These are phyloP conservation scores for Eretmochelys imbricata DNA, from an alignment of 2,113 vertebrate genomes.

Conservation along the genomic window DNA sequence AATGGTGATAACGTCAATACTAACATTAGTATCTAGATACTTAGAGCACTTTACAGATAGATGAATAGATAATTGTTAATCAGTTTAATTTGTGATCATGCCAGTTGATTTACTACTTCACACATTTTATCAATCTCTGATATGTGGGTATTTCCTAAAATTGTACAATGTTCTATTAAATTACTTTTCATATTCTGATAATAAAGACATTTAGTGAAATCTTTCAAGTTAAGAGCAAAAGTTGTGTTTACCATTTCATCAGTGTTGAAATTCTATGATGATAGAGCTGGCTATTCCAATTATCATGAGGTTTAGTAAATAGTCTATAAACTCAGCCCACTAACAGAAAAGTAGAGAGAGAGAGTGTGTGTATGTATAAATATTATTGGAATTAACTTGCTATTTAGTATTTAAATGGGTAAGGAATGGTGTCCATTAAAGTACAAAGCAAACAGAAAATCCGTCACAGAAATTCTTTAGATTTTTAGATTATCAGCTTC, in stretches of 20 bases:
- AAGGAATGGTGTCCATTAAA: neutral
- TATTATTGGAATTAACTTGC: neutral
- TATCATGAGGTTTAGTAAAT: neutral
- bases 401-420: conserved; percentile 25
- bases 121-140: neutral
- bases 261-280: neutral
- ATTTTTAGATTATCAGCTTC: conserved; percentile 40
- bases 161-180: neutral
- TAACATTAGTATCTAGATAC: neutral
- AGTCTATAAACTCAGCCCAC: neutral
- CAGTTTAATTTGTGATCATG: neutral
- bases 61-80: neutral
- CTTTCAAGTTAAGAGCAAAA: neutral
- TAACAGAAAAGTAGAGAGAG: neutral
- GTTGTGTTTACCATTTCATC: neutral
- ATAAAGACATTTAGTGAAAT: neutral
- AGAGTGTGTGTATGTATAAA: neutral
- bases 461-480: conserved; percentile 6
- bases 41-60: neutral
- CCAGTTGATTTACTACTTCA: neutral
- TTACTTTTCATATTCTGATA: neutral
- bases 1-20: neutral
- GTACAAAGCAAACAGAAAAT: conserved; percentile 2
- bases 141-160: neutral
- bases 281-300: neutral